Conservation (phyloP, 2,888 invertebrate genomes). For the Augochlorella aurata region DNA sequence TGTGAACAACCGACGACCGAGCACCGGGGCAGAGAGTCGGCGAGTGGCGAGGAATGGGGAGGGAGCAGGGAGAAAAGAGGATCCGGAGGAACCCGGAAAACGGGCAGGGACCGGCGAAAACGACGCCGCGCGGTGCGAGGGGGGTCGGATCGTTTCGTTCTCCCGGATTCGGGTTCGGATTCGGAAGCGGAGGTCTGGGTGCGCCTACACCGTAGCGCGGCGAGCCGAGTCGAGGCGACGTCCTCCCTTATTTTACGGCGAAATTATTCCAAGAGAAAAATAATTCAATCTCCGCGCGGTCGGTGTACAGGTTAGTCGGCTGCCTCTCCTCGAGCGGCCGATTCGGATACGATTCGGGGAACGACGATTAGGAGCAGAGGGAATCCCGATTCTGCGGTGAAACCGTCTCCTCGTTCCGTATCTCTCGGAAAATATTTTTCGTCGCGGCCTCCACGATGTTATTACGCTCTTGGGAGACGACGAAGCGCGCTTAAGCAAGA, state of each 20-base stretch:
- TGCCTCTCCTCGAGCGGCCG: slow-evolving; percentile 43
- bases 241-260: slow-evolving; percentile 75
- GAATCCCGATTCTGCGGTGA: not conserved
- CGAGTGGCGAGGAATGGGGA: slow-evolving; percentile 14
- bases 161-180: slow-evolving; percentile 14
- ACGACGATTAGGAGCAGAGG: slow-evolving; percentile 5
- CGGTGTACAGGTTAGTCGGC: slow-evolving; percentile 61
- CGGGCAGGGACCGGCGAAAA: slow-evolving; percentile 20
- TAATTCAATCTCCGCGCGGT: slow-evolving; percentile 75
- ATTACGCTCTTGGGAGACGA: slow-evolving; percentile 22
- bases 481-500: slow-evolving; percentile 18
- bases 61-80: slow-evolving; percentile 8
- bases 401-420: not conserved
- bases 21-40: not conserved
- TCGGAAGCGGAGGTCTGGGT: slow-evolving; percentile 17
- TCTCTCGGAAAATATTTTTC: slow-evolving; percentile 40
- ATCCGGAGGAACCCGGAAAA: slow-evolving; percentile 25
- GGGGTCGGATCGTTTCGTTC: slow-evolving; percentile 48
- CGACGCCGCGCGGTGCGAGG: slow-evolving; percentile 1
- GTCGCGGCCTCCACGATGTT: slow-evolving; percentile 13
- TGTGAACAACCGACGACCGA: slow-evolving; percentile 23
- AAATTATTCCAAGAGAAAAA: slow-evolving; percentile 77
- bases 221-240: not conserved
- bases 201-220: slow-evolving; percentile 34
- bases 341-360: slow-evolving; percentile 15